These are phyloP conservation scores for Umimayanthus chanpuru DNA, from an alignment of 92 coral and sea anemone genomes.

Conservation along the genomic window DNA sequence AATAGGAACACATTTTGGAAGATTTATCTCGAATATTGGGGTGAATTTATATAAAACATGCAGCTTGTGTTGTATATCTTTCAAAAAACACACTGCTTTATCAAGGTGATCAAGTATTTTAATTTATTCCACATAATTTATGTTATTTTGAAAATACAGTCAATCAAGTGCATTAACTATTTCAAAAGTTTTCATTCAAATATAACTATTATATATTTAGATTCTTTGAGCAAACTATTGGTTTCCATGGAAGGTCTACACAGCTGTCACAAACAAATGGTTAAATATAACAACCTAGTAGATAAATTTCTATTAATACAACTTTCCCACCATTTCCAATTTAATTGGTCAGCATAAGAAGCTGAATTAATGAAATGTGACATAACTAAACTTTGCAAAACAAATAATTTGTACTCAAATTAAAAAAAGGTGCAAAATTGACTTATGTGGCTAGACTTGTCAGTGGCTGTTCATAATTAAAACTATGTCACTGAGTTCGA, in stretches of 20 bases:
- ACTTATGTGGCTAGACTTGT: neutral
- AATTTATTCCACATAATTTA: too few relatives aligned
- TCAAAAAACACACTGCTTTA: too few relatives aligned
- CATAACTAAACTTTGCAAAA: neutral
- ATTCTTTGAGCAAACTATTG: neutral
- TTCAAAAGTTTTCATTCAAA: too few relatives aligned
- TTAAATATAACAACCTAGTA: neutral
- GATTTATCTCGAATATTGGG: too few relatives aligned
- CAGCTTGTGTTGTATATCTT: too few relatives aligned
- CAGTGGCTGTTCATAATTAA: neutral
- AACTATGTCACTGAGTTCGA: too few relatives aligned
- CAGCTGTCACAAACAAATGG: neutral
- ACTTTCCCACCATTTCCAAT: neutral
- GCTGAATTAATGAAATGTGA: neutral
- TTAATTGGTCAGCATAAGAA: neutral
- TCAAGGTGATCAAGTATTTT: too few relatives aligned
- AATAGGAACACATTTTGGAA: too few relatives aligned
- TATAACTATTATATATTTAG: too few relatives aligned
- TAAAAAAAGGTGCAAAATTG: neutral
- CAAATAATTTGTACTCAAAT: neutral
- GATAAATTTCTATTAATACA: neutral
- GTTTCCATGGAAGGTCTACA: neutral
- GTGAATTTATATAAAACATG: too few relatives aligned
- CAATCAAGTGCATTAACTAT: neutral
- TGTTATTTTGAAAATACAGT: too few relatives aligned